Evolutionary conservation across 2,113 vertebrate species (phyloP).

Genomic region (Petaurus breviceps): DNA sequence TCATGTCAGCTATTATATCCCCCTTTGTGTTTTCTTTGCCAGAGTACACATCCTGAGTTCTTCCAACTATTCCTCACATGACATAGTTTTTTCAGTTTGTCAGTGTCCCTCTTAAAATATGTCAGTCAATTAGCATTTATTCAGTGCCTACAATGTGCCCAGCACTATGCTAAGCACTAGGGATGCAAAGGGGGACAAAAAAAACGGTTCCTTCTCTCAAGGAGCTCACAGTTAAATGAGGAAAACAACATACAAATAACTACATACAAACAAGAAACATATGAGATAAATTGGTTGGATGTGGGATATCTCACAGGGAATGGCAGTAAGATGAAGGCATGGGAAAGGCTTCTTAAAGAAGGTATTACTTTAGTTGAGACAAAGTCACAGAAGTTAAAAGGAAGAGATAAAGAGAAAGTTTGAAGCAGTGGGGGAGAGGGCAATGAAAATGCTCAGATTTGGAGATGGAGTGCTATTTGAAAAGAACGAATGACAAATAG

Average conservation of each 20-base stretch:
- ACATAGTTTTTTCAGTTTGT: not conserved
- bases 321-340: not conserved
- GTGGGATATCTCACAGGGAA: not conserved
- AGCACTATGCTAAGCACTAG: not conserved
- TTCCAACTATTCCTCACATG: not conserved
- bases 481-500: not conserved
- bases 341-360: not conserved
- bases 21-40: not conserved
- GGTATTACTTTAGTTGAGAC: not conserved
- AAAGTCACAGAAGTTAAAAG: not conserved
- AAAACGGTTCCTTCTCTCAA: not conserved
- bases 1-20: not conserved
- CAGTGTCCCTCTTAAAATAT: not conserved
- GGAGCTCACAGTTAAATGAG: not conserved
- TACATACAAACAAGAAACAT: not conserved
- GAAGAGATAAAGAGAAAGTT: not conserved
- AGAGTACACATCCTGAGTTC: not conserved
- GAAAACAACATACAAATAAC: not conserved
- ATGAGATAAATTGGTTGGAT: not conserved
- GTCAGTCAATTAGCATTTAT: not conserved
- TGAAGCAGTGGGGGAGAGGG: not conserved
- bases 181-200: not conserved
- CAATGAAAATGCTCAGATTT: not conserved
- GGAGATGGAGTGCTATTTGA: not conserved
- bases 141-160: not conserved